Evolutionary conservation across 2,113 vertebrate genomes (phyloP).

Genomic region (Callospermophilus lateralis): DNA sequence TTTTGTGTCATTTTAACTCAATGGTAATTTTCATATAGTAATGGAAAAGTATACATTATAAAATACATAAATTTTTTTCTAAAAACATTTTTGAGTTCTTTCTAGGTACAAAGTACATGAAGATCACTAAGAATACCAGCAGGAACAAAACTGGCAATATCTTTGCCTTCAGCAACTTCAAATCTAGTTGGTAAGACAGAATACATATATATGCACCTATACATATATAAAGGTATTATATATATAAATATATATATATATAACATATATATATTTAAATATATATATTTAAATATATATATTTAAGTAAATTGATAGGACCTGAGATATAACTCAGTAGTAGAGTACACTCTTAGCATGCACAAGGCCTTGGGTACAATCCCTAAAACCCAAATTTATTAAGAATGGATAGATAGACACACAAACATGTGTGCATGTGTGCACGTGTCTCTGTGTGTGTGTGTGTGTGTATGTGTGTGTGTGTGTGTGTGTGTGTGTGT

Average conservation of each 20-base stretch:
- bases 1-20: slow-evolving; percentile 35
- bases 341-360: not conserved
- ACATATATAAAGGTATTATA: not conserved
- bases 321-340: not conserved
- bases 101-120: not conserved
- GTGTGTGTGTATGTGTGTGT: too few species aligned
- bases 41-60: slow-evolving; percentile 26
- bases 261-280: too few species aligned
- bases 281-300: too few species aligned
- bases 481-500: too few species aligned
- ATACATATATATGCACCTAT: not conserved
- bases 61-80: not conserved
- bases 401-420: too few species aligned
- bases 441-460: too few species aligned
- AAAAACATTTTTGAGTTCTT: not conserved
- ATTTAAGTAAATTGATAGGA: not conserved
- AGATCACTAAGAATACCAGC: not conserved
- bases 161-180: not conserved
- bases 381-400: not conserved
- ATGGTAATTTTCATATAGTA: not conserved
- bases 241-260: too few species aligned
- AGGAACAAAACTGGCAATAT: not conserved
- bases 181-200: not conserved
- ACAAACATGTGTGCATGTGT: too few species aligned
- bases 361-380: not conserved